Evolutionary conservation across 1,140 invertebrate species (phyloP), one percentile per base, ranked within the genome.

Genomic region (Meloidogyne hapla): DNA sequence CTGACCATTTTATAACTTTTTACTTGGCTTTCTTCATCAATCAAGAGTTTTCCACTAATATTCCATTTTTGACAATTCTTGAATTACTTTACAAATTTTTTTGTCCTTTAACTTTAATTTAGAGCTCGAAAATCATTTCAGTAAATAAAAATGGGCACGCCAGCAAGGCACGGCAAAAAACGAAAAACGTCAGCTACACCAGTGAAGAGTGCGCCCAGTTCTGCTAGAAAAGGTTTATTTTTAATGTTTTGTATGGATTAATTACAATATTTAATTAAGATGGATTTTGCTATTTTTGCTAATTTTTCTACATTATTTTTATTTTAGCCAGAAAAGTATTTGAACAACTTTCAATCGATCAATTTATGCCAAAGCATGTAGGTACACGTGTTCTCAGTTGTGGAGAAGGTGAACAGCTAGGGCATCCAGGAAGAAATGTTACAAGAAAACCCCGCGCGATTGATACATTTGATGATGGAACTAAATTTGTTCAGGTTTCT

Each of bases 381-480:
- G 81, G 72, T 23, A 74, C 21, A 12, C 83, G 83, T 8, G 69
- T 84, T 62, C 68, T 83, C 10, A 85, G 81, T 40, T 83, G 82
- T 70, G 82, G 82, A 26, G 76, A 80, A 56, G 82, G 82, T 10
- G 81, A 83, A 69, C 85, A 86, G 40, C 62, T 85, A 5, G 84
- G 84, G 12, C 84, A 85, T 76, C 85, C 85, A 21, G 84, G 83
- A 18, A 77, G 84, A 4, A 81, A 72, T 38, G 81, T 80, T 0
- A 85, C 85, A 5, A 78, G 79, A 62, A 85, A 85, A 78, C 84
- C 84, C 25, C 74, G 84, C 18, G 84, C 82, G 21, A 62, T 85
- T 23, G 83, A 80, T 45, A 87, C 79, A 1, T 79, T 87, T 18
- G 77, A 78, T 21, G 79, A 82, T n/a, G 81, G 70, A 9, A 62